These are phyloP conservation scores for Ypsolopha scabrella DNA, from an alignment of 2,888 invertebrate genomes.

Conservation along the genomic window DNA sequence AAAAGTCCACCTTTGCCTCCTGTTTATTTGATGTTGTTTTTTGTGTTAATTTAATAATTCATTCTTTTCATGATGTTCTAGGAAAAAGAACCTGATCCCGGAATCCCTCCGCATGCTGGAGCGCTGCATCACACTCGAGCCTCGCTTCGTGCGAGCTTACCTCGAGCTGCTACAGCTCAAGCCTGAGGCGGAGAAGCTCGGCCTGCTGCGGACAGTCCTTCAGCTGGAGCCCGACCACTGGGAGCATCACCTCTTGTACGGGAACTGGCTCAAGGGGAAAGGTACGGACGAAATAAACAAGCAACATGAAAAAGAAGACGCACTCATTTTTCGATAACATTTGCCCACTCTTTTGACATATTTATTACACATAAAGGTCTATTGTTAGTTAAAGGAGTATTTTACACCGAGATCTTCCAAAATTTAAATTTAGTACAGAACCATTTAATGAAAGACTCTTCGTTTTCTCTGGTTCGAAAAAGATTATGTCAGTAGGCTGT, in stretches of 20 bases:
- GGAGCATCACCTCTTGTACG: constrained; percentile 78
- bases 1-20: too few relatives aligned
- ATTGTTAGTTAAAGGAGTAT: too few relatives aligned
- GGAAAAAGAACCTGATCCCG: constrained; percentile 74
- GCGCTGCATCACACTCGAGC: constrained; percentile 75
- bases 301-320: too few relatives aligned
- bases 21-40: too few relatives aligned
- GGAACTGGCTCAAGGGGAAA: constrained; percentile 76
- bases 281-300: constrained; percentile 43
- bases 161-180: constrained; percentile 73
- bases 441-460: too few relatives aligned
- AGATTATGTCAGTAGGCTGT: too few relatives aligned
- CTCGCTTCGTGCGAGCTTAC: constrained; percentile 77
- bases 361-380: too few relatives aligned
- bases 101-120: constrained; percentile 77
- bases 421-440: too few relatives aligned
- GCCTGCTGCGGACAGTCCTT: constrained; percentile 72
- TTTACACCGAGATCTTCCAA: too few relatives aligned
- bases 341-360: too few relatives aligned
- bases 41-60: background rate
- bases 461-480: too few relatives aligned
- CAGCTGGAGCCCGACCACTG: constrained; percentile 76
- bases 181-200: constrained; percentile 63
- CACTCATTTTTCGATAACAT: too few relatives aligned
- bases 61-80: constrained; percentile 30